A percentile compares a stretch with the other conserved stretches of the same genome.
Conservation (phyloP, 2,888 invertebrate species). For the Smittia aterrima region DNA sequence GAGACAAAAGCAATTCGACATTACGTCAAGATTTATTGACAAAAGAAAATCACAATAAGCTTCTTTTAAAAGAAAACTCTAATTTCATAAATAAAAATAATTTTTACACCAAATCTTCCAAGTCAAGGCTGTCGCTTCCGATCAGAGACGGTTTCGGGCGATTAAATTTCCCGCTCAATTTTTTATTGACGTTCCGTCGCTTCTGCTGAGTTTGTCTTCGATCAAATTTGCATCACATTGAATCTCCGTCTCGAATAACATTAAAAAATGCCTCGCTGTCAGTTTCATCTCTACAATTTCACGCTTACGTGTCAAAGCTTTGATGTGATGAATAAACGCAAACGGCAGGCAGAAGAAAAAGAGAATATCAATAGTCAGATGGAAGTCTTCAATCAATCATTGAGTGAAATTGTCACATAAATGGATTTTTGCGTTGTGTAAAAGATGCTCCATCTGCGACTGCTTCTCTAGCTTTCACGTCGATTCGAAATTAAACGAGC, state of each 20-base stretch:
- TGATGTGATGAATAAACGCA: neutral
- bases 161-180: neutral
- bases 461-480: neutral
- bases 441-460: neutral
- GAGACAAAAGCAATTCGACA: neutral
- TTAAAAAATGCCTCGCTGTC: slow-evolving; percentile 2
- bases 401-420: slow-evolving; percentile 29
- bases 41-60: neutral
- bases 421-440: slow-evolving; percentile 16
- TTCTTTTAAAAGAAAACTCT: slow-evolving; percentile 8
- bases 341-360: neutral
- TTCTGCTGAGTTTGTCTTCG: neutral
- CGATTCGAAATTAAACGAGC: neutral
- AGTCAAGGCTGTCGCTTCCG: neutral
- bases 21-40: slow-evolving; percentile 15
- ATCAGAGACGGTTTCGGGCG: neutral
- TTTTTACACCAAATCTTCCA: neutral
- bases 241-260: neutral
- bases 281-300: slow-evolving; percentile 11
- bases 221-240: slow-evolving; percentile 22
- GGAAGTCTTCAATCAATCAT: slow-evolving; percentile 28
- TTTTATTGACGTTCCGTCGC: neutral
- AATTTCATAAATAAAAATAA: slow-evolving; percentile 31
- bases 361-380: slow-evolving; percentile 22
- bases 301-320: slow-evolving; percentile 27